Conservation (phyloP, 2,113 vertebrate genomes). For the Burhinus bistriatus region DNA sequence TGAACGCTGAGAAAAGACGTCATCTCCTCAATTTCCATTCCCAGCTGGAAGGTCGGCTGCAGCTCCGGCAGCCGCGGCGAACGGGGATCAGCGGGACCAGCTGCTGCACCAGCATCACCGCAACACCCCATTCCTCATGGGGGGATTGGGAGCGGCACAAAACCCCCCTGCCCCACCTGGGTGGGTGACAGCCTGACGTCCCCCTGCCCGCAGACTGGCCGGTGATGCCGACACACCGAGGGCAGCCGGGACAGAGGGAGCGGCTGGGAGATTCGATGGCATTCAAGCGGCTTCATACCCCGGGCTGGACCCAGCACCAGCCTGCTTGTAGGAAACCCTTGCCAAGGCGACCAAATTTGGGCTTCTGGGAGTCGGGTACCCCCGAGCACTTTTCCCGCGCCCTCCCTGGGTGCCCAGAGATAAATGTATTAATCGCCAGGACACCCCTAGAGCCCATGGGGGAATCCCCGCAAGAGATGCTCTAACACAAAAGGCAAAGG, state of each 20-base stretch:
- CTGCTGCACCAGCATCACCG: fast-evolving
- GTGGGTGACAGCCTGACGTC: neutral
- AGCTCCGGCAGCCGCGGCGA: neutral
- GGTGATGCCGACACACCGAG: neutral
- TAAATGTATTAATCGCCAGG: neutral
- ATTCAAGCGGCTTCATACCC: neutral
- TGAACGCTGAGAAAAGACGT: neutral
- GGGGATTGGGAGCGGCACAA: neutral
- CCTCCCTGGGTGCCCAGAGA: neutral
- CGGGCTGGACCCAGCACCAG: fast-evolving
- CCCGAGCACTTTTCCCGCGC: fast-evolving
- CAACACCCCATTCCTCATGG: fast-evolving
- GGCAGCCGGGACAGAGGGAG: neutral
- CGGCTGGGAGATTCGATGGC: neutral
- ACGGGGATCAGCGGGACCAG: neutral
- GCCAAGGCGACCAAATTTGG: fast-evolving
- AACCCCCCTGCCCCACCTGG: fast-evolving
- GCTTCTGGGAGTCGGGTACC: fast-evolving
- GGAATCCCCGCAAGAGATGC: neutral
- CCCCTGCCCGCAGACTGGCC: neutral
- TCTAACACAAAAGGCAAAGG: fast-evolving
- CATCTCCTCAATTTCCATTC: slow-evolving; percentile 64
- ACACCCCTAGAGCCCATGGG: fast-evolving
- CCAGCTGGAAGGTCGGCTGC: slow-evolving; percentile 3
- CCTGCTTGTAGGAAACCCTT: neutral